Percentiles rank a stretch among this genome's conserved stretches.
Evolutionary conservation across 2,888 invertebrate genomes (phyloP).

Genomic region (Chelonus formosanus): DNA sequence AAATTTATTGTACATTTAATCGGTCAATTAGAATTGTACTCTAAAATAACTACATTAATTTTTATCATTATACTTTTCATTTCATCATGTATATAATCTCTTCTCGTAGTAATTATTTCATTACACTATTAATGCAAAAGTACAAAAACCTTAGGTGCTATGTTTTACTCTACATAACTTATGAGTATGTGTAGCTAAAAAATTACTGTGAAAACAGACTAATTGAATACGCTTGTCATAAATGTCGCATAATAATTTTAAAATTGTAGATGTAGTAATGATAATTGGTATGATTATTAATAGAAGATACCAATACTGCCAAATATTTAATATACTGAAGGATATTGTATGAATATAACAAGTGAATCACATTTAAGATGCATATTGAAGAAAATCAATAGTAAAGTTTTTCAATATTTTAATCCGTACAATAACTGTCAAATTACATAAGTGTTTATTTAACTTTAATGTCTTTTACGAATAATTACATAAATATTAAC

Average conservation of each 20-base stretch:
- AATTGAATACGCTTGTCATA: slow-evolving; percentile 10
- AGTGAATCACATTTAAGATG: too few relatives aligned
- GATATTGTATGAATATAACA: too few relatives aligned
- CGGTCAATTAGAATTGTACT: slow-evolving; percentile 33
- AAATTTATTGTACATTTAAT: slow-evolving; percentile 45
- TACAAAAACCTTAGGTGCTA: slow-evolving; percentile 66
- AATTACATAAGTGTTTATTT: too few relatives aligned
- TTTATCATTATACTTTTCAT: not conserved
- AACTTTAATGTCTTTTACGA: too few relatives aligned
- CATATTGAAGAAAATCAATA: too few relatives aligned
- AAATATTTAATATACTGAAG: too few relatives aligned
- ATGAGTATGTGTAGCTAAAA: slow-evolving; percentile 27
- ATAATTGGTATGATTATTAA: too few relatives aligned
- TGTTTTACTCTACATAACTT: slow-evolving; percentile 62
- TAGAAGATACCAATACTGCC: too few relatives aligned
- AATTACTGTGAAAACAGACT: not conserved
- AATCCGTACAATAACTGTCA: too few relatives aligned
- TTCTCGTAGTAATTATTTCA: slow-evolving; percentile 49
- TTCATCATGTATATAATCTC: slow-evolving; percentile 48
- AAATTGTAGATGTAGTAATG: too few relatives aligned
- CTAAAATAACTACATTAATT: slow-evolving; percentile 28
- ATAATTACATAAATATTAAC: not conserved
- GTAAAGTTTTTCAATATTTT: too few relatives aligned
- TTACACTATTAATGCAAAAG: slow-evolving; percentile 59
- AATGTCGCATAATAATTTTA: not conserved